Evolutionary conservation across 2,113 vertebrate genomes (phyloP), one percentile per base, ranked within the genome.

Genomic region (Hydrochoerus hydrochaeris): DNA sequence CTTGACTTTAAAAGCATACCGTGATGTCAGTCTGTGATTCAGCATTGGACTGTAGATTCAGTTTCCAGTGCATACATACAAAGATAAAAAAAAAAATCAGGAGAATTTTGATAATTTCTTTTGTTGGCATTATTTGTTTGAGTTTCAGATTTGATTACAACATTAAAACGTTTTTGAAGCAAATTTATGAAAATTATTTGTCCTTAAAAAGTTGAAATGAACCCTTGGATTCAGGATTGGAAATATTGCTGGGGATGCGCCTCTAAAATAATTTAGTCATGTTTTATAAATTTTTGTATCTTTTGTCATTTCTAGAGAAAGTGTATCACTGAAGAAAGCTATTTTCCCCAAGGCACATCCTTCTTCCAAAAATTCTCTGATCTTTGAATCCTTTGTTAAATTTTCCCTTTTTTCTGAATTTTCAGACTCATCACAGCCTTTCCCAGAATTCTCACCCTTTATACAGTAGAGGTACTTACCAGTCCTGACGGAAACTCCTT

Each of bases 71-170:
- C 6, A 71, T 6, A 82, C 7, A 12, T 26, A 88, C 24, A 83
- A 62, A 22, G 1, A 81, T 85, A 41, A 85, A 94, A 75, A 41
- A 85, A 94, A 75, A 14, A 7, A 1, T 67, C 57, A 87, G 5
- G 75, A 87, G 75, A 93, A 80, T 67, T 46, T 78, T 57, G 5
- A 44, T 44, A 67, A 24, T 85, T n/a, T 87, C 13, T 85, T 92
- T 75, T 60, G 0, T 85, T 75, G 78, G 17, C 38, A 77, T 90
- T 81, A 67, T 41, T 75, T 80, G 20, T 75, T 91, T 85, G 90
- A 30, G 28, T 90, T 90, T 90, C 73, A 83, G 1, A 67, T 82
- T 89, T 88, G 44, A 89, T 88, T 91, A 88, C 4, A 95, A 83
- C 1, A 35, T 84, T 82, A 49, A 84, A 52, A 60, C 85, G 2